phyloP scores from a whole-genome alignment of 2,113 vertebrate genomes.

The Entelurus aequoreus region DNA sequence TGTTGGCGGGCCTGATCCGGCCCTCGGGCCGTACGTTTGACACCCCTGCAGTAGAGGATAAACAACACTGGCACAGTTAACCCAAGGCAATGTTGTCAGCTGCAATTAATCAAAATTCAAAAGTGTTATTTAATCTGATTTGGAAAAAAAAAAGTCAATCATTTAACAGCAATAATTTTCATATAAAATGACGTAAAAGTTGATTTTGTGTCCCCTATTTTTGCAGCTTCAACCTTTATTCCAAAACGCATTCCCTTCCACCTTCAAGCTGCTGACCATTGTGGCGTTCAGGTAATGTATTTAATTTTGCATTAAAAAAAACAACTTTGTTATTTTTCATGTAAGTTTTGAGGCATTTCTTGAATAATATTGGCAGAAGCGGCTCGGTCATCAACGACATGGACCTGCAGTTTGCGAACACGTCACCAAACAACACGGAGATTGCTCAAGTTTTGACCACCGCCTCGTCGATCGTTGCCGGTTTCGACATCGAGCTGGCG shows the following conservation, averaged over 20 bases:
- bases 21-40: too few species aligned
- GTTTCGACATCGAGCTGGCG: slow-evolving; percentile 28
- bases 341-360: not conserved
- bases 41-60: too few species aligned
- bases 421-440: slow-evolving; percentile 10
- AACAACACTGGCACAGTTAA: too few species aligned
- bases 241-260: not conserved
- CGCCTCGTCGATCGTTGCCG: slow-evolving; percentile 16
- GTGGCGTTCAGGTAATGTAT: slow-evolving; percentile 25
- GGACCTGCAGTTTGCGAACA: not conserved
- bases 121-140: too few species aligned
- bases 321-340: not conserved
- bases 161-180: too few species aligned
- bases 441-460: slow-evolving; percentile 18
- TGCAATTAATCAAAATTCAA: too few species aligned
- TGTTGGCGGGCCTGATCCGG: too few species aligned
- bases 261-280: slow-evolving; percentile 10
- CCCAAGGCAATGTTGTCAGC: too few species aligned
- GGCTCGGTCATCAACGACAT: slow-evolving; percentile 41
- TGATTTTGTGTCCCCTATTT: not conserved
- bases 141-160: not conserved
- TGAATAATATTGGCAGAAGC: slow-evolving; percentile 11
- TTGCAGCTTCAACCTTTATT: slow-evolving; percentile 29
- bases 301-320: not conserved
- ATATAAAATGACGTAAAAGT: not conserved